Base-by-base conservation (phyloP, 2,797 vertebrate genomes). In the Oreochromis mossambicus region DNA sequence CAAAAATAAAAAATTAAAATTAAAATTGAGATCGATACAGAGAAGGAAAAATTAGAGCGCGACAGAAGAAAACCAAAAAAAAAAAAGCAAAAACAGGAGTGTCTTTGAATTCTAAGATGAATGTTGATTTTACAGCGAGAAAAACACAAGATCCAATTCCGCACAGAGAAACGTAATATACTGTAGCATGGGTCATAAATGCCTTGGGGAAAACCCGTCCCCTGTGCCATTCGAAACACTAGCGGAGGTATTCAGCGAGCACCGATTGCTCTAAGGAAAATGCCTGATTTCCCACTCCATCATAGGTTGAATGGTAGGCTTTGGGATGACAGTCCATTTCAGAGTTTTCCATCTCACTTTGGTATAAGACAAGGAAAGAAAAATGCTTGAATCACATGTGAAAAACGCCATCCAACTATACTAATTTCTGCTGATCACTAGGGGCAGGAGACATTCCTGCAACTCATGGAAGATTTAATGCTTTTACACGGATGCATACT, bases 251-350 rank as follows among this genome's bases (percentile, higher is more conserved):
- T 88, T 94, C 87, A 85, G 73, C 43, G 17, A 86, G 78, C 76
- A 43, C 46, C 54, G 73, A 51, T 81, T 87, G 79, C 87, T 89
- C 86, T 56, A 79, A 86, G 87, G 81, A 89, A 90, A 73, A 91
- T 80, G 81, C 77, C 79, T 86, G 91, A 93, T 92, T 92, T 89
- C 87, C 80, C 88, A 87, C 87, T 94, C 82, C 68, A 91, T 92
- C 89, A 91, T 90, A 76, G 63, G 43, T 66, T 91, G 88, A 92
- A 86, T 73, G 66, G 66, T 54, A 73, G 56, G 86, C 82, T 91
- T 63, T 83, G 77, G 84, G 85, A 81, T 88, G 89, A 91, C 86
- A 92, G 89, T 83, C 89, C 24, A 90, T 92, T 87, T 88, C 81
- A 86, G 79, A 89, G 76, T 87, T 88, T 91, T 92, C 81, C 61